Evolutionary conservation across 2,888 invertebrate species (phyloP).

Genomic region (Nomada goodeniana): DNA sequence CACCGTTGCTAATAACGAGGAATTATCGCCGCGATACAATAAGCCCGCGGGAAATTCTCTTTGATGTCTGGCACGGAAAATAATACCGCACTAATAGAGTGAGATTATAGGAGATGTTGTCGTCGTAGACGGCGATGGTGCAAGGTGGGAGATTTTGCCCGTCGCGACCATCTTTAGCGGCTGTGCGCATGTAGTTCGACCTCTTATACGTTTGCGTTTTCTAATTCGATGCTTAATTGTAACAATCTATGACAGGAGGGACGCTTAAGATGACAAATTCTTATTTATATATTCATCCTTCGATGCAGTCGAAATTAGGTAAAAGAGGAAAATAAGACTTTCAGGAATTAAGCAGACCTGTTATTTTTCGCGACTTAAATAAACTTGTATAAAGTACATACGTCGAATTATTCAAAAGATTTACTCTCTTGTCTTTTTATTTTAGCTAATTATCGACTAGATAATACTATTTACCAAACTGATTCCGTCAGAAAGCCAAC

Average conservation of each 20-base stretch:
- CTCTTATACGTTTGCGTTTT: conserved; percentile 39
- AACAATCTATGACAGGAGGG: background rate
- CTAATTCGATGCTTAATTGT: too few species aligned
- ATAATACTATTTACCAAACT: too few species aligned
- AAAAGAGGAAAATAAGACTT: too few species aligned
- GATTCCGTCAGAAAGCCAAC: too few species aligned
- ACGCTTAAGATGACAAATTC: background rate
- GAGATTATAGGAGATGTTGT: conserved; percentile 75
- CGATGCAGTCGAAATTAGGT: background rate
- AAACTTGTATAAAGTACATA: too few species aligned
- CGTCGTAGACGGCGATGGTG: conserved; percentile 8
- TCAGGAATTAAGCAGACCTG: too few species aligned
- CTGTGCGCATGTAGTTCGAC: conserved; percentile 3
- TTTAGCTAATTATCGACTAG: too few species aligned
- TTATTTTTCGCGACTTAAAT: too few species aligned
- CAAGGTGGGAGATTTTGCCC: conserved; percentile 15
- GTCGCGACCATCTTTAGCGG: conserved; percentile 25
- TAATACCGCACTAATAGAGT: conserved; percentile 82
- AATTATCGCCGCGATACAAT: conserved; percentile 83
- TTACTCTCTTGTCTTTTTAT: too few species aligned
- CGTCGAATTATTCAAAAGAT: too few species aligned
- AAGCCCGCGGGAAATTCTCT: conserved; percentile 79
- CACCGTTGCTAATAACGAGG: conserved; percentile 83
- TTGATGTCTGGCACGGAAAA: conserved; percentile 83
- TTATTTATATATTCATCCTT: background rate